These are phyloP conservation scores for Heliconius ismenius DNA, from an alignment of 2,888 invertebrate species.

Conservation along the genomic window DNA sequence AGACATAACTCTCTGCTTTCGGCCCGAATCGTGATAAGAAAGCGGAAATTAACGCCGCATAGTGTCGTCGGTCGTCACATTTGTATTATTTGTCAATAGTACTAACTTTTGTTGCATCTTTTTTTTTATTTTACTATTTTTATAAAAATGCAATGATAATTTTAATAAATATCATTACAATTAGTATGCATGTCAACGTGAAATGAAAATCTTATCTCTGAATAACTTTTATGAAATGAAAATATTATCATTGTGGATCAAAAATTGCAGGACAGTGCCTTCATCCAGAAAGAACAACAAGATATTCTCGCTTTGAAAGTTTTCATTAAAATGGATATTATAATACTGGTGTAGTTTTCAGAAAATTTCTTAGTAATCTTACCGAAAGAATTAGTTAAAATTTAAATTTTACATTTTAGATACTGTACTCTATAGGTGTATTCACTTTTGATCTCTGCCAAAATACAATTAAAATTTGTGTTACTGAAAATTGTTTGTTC, in stretches of 20 bases:
- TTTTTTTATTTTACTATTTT: too few species aligned
- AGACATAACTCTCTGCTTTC: too few species aligned
- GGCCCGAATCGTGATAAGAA: too few species aligned
- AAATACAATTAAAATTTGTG: not conserved
- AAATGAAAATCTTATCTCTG: not conserved
- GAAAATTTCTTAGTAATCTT: not conserved
- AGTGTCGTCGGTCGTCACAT: not conserved
- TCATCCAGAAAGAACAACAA: not conserved
- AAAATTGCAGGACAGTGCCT: not conserved
- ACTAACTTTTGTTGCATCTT: not conserved
- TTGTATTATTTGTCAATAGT: not conserved
- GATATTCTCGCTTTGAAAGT: not conserved
- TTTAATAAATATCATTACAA: not conserved
- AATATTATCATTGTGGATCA: not conserved
- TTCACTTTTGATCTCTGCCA: not conserved
- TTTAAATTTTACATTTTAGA: not conserved
- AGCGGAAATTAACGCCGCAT: too few species aligned
- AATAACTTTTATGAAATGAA: not conserved
- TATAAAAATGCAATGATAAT: too few species aligned
- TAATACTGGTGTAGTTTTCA: not conserved
- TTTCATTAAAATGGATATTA: not conserved
- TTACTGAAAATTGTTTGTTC: conserved; percentile 2
- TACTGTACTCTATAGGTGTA: not conserved
- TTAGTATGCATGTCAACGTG: not conserved
- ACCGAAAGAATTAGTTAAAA: not conserved